phyloP scores from a whole-genome alignment of 92 coral and sea anemone species.

The Porites divaricata region DNA sequence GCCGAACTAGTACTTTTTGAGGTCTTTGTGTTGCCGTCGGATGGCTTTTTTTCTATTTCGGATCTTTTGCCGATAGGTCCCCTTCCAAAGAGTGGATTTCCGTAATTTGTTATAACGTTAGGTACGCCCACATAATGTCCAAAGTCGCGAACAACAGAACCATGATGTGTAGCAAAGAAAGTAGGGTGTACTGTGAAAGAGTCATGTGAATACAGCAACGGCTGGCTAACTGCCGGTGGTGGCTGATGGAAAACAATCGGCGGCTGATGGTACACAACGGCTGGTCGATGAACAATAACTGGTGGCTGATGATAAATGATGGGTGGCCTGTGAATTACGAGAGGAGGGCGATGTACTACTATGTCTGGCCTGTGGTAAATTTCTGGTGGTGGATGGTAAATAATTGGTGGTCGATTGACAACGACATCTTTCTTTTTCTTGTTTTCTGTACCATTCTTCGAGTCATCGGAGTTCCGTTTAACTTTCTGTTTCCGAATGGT shows the following conservation, averaged over 20 bases:
- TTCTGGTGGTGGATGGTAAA: slow-evolving; percentile 99
- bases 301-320: slow-evolving; percentile 99
- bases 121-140: slow-evolving; percentile 97
- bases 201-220: slow-evolving; percentile 95
- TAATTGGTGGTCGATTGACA: slow-evolving; percentile 97
- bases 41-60: slow-evolving; percentile 43
- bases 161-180: slow-evolving; percentile 95
- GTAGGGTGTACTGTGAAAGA: slow-evolving; percentile 97
- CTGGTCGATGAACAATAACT: slow-evolving; percentile 97
- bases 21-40: slow-evolving; percentile 36
- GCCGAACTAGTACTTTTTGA: slow-evolving; percentile 2
- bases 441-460: neutral
- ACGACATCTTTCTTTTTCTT: slow-evolving; percentile 95
- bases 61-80: slow-evolving; percentile 76
- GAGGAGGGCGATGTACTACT: slow-evolving; percentile 98
- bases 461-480: slow-evolving; percentile 22
- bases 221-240: slow-evolving; percentile 95
- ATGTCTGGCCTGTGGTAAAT: slow-evolving; percentile 98
- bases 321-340: slow-evolving; percentile 98
- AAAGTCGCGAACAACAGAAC: slow-evolving; percentile 96
- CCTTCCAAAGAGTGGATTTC: slow-evolving; percentile 80
- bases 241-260: slow-evolving; percentile 99
- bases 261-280: slow-evolving; percentile 98
- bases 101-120: slow-evolving; percentile 91
- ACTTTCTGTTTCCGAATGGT: slow-evolving; percentile 29